phyloP scores from a whole-genome alignment of 2,888 invertebrate species.

The Petrolisthes manimaculis region DNA sequence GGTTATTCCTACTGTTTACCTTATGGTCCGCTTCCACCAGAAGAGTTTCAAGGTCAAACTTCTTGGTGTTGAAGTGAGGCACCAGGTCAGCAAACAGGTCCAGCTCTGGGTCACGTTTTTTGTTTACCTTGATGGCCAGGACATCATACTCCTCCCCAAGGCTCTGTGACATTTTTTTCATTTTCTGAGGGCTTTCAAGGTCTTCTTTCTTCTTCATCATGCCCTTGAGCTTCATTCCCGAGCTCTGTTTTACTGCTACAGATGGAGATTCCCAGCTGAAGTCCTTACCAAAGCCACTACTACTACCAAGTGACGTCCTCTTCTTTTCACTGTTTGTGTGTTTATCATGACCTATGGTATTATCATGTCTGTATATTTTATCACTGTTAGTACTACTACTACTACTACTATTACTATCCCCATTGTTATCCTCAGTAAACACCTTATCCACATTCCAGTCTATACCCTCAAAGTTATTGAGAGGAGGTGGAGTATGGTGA shows the following conservation, averaged over 20 bases:
- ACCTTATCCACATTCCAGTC: slow-evolving; percentile 4
- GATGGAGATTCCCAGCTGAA: not conserved
- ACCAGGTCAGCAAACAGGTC: slow-evolving; percentile 61
- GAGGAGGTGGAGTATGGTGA: slow-evolving; percentile 5
- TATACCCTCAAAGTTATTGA: not conserved
- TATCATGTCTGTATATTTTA: not conserved
- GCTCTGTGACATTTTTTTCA: slow-evolving; percentile 13
- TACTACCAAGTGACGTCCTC: slow-evolving; percentile 6
- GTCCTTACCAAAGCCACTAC: not conserved
- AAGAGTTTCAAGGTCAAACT: slow-evolving; percentile 59
- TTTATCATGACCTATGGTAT: not conserved
- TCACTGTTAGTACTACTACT: not conserved
- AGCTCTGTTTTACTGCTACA: slow-evolving; percentile 13
- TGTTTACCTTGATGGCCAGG: slow-evolving; percentile 56
- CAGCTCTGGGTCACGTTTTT: slow-evolving; percentile 56
- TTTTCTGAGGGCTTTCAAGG: not conserved
- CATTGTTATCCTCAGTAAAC: not conserved
- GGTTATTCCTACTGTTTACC: not conserved
- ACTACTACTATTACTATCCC: not conserved
- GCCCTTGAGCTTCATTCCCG: slow-evolving; percentile 46
- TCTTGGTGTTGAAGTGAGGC: slow-evolving; percentile 52
- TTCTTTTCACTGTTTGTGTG: not conserved
- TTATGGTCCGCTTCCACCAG: slow-evolving; percentile 53
- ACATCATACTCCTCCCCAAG: slow-evolving; percentile 63
- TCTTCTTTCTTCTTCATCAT: slow-evolving; percentile 8